Evolutionary conservation across 2,113 vertebrate genomes (phyloP).

Genomic region (Ellobius talpinus): DNA sequence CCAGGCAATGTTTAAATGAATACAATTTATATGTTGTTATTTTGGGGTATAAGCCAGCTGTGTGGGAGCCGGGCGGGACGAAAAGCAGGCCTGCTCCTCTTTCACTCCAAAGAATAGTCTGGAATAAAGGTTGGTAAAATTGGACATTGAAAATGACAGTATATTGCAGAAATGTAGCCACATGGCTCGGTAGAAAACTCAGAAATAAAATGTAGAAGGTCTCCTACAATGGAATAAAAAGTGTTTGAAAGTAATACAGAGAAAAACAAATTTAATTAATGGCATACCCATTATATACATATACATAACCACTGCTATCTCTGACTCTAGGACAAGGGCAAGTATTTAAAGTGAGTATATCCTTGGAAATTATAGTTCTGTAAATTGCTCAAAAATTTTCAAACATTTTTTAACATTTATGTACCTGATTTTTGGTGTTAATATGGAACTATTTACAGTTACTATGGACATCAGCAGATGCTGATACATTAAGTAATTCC

Average conservation of each 20-base stretch:
- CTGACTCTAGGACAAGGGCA: neutral
- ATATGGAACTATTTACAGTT: neutral
- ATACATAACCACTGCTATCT: neutral
- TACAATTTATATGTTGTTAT: too few species aligned
- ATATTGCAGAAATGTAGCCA: neutral
- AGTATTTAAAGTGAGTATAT: neutral
- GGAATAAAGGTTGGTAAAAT: neutral
- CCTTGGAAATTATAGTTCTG: neutral
- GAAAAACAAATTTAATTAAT: neutral
- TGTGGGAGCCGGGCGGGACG: too few species aligned
- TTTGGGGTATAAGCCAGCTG: too few species aligned
- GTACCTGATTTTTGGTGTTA: neutral
- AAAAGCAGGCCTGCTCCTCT: too few species aligned
- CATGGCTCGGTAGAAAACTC: neutral
- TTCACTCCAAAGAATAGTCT: neutral
- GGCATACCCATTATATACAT: neutral
- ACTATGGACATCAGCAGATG: neutral
- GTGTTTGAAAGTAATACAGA: neutral
- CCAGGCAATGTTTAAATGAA: too few species aligned
- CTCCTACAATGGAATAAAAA: neutral
- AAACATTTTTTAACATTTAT: neutral
- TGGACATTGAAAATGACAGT: neutral
- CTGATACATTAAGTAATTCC: neutral
- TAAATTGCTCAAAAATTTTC: neutral
- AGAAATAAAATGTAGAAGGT: neutral